These are phyloP conservation scores for Eolophus roseicapilla DNA, from an alignment of 2,113 vertebrate genomes.

Conservation along the genomic window DNA sequence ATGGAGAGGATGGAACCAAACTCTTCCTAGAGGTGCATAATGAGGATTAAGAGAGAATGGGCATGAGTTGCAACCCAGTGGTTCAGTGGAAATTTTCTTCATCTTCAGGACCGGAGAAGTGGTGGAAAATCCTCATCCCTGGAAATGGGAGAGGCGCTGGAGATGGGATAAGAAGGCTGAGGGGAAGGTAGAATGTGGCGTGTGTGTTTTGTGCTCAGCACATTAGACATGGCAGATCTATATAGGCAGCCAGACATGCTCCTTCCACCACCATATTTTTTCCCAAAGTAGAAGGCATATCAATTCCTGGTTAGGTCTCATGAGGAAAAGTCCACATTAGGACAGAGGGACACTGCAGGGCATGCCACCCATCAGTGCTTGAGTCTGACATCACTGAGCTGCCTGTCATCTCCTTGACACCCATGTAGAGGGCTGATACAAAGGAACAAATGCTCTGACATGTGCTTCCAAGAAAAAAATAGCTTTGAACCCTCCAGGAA, in stretches of 20 bases:
- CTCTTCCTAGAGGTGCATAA: neutral
- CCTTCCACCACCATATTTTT: neutral
- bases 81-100: neutral
- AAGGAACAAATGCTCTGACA: neutral
- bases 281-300: neutral
- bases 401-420: neutral
- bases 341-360: neutral
- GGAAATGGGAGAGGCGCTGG: neutral
- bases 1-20: neutral
- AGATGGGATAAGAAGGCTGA: neutral
- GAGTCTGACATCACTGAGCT: neutral
- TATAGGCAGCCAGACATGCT: neutral
- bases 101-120: neutral
- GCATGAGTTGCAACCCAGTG: neutral
- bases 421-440: fast-evolving
- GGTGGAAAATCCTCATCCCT: neutral
- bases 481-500: neutral
- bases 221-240: neutral
- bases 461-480: neutral
- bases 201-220: neutral
- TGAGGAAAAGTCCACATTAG: neutral
- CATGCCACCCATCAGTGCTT: no score
- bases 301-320: neutral
- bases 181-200: neutral
- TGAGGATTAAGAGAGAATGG: neutral